Percentiles rank a stretch among this genome's conserved stretches.
These are phyloP conservation scores for Enteromius fasciolatus DNA, from an alignment of 2,797 vertebrate genomes.

Conservation along the genomic window DNA sequence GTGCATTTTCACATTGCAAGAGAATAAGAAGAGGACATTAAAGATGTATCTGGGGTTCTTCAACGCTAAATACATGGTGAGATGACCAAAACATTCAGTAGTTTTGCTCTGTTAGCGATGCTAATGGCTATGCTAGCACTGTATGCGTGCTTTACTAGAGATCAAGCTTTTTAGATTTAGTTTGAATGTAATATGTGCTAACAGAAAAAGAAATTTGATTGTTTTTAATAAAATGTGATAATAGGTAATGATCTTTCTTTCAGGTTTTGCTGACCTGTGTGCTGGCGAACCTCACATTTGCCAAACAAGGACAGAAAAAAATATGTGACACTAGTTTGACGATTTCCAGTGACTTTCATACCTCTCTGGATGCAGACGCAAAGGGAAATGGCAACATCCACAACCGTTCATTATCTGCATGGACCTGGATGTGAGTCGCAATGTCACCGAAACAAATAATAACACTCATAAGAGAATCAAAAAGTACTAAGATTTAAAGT, in stretches of 20 bases:
- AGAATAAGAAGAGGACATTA: slow-evolving; percentile 23
- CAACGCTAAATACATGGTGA: slow-evolving; percentile 61
- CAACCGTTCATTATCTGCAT: slow-evolving; percentile 72
- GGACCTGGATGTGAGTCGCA: slow-evolving; percentile 75
- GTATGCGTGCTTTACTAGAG: background rate
- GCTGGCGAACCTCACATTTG: slow-evolving; percentile 37
- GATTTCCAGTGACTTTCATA: slow-evolving; percentile 32
- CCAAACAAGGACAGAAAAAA: background rate
- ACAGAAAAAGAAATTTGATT: background rate
- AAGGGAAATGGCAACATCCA: slow-evolving; percentile 66
- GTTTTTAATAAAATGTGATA: background rate
- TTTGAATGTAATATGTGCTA: background rate
- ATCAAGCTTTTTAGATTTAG: background rate
- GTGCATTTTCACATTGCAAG: background rate
- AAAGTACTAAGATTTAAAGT: background rate
- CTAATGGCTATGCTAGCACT: background rate
- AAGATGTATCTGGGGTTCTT: slow-evolving; percentile 42
- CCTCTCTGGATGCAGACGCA: background rate
- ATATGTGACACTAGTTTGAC: slow-evolving; percentile 48
- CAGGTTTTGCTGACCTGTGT: slow-evolving; percentile 45
- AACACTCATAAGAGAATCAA: background rate
- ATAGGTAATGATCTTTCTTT: slow-evolving; percentile 61
- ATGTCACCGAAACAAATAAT: background rate
- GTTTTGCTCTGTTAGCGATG: background rate
- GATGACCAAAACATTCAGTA: slow-evolving; percentile 17